Evolutionary conservation across 2,797 vertebrate genomes (phyloP), one percentile per base, ranked within the genome.

Genomic region (Syndactyla subalaris): DNA sequence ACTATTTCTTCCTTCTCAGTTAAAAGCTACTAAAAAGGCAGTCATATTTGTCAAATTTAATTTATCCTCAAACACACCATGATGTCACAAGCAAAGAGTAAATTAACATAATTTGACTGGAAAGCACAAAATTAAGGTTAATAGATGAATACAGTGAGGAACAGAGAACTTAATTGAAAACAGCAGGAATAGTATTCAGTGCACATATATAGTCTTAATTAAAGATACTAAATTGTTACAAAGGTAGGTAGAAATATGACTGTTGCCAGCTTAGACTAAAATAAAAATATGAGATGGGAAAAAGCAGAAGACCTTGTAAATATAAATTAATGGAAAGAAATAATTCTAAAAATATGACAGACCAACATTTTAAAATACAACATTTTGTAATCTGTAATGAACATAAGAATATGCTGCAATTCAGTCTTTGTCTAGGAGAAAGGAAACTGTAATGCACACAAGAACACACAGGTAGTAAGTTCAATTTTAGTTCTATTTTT

Each of bases 81-180:
- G 94, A 86, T 96, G 43, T 72, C 70, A 92, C 46, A 92, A 86
- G 85, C 62, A 85, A 92, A 58, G 70, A 80, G 83, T 88, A 78
- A 85, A 85, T 85, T 91, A 92, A 92, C 34, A 46, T 82, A 75
- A 34, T 95, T 59, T 95, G 70, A 92, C 77, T 93, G 24, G 30
- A 66, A 94, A 75, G 46, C n/a, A 92, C 58, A 83, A 68, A 95
- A 92, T 94, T 95, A 86, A 95, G 72, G 77, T 87, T 95, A 93
- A 92, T 91, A 74, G 27, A 87, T 91, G 74, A 94, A 84, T 43
- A 92, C 48, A 88, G 68, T 27, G 79, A 94, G 66, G 34, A 94
- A 71, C 32, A 92, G 38, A 70, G 65, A 66, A 79, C 78, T 91
- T 95, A 94, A 96, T 30, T 96, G 74, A 82, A 96, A 95, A 5